phyloP scores from a whole-genome alignment of 2,888 invertebrate genomes.

The Arrhopalites spinosus region DNA sequence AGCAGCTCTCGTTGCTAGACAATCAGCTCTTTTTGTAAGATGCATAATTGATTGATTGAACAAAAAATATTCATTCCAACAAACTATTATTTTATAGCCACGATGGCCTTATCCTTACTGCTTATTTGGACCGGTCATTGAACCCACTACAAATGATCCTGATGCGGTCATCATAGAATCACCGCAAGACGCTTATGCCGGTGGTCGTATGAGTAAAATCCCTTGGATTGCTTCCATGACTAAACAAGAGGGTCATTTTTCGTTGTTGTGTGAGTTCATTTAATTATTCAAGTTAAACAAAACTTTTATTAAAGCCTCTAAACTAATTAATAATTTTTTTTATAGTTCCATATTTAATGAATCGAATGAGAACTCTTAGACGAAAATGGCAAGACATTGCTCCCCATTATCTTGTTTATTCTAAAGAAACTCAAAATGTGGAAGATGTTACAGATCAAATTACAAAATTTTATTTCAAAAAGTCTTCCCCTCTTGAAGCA shows the following conservation, averaged over 20 bases:
- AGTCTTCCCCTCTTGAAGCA: not conserved
- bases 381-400: conserved; percentile 36
- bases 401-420: conserved; percentile 47
- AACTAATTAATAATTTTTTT: too few species aligned
- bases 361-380: not conserved
- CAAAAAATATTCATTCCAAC: too few species aligned
- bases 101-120: conserved; percentile 36
- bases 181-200: conserved; percentile 45
- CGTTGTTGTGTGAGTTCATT: conserved; percentile 40
- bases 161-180: conserved; percentile 42
- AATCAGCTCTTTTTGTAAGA: conserved; percentile 22
- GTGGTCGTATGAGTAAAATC: conserved; percentile 28
- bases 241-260: conserved; percentile 47
- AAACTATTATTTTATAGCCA: not conserved
- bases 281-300: not conserved
- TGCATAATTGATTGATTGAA: too few species aligned
- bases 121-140: conserved; percentile 45
- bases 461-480: conserved; percentile 42
- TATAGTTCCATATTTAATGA: conserved; percentile 8
- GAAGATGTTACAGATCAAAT: conserved; percentile 45
- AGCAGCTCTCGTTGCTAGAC: conserved; percentile 6
- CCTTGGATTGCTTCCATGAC: conserved; percentile 50
- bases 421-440: conserved; percentile 35
- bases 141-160: conserved; percentile 32
- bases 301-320: too few species aligned